Conservation (phyloP, 2,113 vertebrate genomes). For the Lichenostomus cassidix region DNA sequence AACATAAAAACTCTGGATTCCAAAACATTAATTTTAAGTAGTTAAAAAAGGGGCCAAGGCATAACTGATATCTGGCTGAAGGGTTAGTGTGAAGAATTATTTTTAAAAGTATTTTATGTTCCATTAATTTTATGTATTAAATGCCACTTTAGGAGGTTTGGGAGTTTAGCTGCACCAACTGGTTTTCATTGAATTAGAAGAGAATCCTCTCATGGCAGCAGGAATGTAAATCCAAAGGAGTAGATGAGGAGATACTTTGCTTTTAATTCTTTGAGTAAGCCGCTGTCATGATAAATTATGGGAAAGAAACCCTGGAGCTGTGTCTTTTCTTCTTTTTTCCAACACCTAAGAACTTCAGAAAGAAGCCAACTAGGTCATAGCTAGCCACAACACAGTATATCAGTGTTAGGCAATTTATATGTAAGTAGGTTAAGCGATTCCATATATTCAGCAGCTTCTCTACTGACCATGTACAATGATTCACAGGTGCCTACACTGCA, state of each 20-base stretch:
- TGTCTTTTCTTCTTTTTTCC: not conserved
- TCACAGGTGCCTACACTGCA: not conserved
- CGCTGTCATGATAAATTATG: not conserved
- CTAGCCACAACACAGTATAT: not conserved
- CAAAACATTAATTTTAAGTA: not conserved
- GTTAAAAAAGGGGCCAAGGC: not conserved
- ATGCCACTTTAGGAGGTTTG: not conserved
- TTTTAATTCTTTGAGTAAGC: not conserved
- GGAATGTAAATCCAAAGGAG: not conserved
- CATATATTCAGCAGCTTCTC: not conserved
- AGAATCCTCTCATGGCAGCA: not conserved
- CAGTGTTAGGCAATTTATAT: constrained; percentile 11
- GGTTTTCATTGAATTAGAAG: not conserved
- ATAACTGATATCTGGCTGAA: not conserved
- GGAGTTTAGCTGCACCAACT: not conserved
- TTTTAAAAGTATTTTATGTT: not conserved
- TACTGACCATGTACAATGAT: not conserved
- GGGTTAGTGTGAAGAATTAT: not conserved
- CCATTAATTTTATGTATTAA: not conserved
- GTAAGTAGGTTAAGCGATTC: not conserved
- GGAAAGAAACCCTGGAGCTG: not conserved
- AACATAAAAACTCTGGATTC: not conserved
- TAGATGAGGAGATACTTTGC: not conserved
- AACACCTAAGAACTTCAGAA: not conserved
- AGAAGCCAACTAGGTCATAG: not conserved